Conservation (phyloP, 1,140 invertebrate species). For the Archivesica marissinica region DNA sequence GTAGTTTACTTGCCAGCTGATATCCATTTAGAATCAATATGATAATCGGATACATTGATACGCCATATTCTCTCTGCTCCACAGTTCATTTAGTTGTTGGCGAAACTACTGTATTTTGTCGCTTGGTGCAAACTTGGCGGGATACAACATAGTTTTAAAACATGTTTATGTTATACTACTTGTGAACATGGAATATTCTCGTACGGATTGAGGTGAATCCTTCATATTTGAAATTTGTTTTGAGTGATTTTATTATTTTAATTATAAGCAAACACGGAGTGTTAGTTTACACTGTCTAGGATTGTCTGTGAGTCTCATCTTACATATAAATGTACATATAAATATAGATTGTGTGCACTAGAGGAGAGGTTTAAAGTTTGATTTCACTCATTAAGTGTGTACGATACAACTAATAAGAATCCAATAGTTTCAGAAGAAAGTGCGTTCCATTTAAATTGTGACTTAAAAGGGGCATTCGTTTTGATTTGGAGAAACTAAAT, state of each 20-base stretch:
- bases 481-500: not conserved
- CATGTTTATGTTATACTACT: not conserved
- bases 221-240: not conserved
- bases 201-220: not conserved
- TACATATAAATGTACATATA: too few relatives aligned
- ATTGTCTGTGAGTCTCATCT: too few relatives aligned
- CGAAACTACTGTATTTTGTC: not conserved
- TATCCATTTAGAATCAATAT: conserved; percentile 38
- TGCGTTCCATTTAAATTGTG: too few relatives aligned
- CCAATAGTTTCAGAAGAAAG: too few relatives aligned
- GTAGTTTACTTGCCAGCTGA: not conserved
- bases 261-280: not conserved
- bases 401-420: too few relatives aligned
- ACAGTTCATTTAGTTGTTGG: not conserved
- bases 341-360: too few relatives aligned
- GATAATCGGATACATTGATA: not conserved
- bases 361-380: too few relatives aligned
- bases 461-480: not conserved
- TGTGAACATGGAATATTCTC: not conserved
- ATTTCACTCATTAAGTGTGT: too few relatives aligned
- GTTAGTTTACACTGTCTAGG: too few relatives aligned
- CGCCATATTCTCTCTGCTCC: conserved; percentile 8
- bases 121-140: not conserved
- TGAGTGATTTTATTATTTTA: not conserved
- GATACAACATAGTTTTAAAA: not conserved